Evolutionary conservation across 1,140 invertebrate genomes (phyloP), one percentile per base, ranked within the genome.

Genomic region (Heliconius melpomene): DNA sequence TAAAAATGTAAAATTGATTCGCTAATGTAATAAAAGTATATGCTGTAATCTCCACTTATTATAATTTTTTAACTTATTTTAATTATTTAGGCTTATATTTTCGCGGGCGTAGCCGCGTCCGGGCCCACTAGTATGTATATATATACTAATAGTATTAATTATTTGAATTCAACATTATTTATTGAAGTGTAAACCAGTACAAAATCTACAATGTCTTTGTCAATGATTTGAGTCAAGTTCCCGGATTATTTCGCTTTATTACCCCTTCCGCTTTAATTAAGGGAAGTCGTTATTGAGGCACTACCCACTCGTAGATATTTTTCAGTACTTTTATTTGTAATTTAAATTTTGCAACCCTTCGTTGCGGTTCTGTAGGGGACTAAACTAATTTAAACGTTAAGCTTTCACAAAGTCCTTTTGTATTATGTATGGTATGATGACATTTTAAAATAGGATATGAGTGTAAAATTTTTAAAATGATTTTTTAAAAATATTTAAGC

Each of bases 281-380:
- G 90, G 90, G 91, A 92, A 90, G 89, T 93, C 90, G 91, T 93
- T 93, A 91, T 94, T 90, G 88, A 90, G 90, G 86, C 92, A 93
- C 91, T 93, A 92, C 90, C 91, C 90, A 91, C 90, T 93, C 91
- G 90, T 88, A 90, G 91, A 91, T 93, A 93, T 94, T 93, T 94
- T 93, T 94, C 91, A 92, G 91, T 93, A 87, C 89, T 94, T 95
- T 94, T 94, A 94, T 95, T 95, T 95, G 94, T 94, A 93, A 95
- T 95, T 94, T 94, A 95, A 95, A 95, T 94, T 94, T 93, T 83
- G 86, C 91, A 93, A 94, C 91, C 92, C 92, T 92, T 92, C 87
- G 81, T 84, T 87, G 89, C 77, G 90, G 88, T 91, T 84, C 86
- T 90, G 86, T 87, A 87, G 90, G 93, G 93, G 92, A 89, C 90